Conservation (phyloP, 2,797 vertebrate species). For the Chiroxiphia lanceolata region DNA sequence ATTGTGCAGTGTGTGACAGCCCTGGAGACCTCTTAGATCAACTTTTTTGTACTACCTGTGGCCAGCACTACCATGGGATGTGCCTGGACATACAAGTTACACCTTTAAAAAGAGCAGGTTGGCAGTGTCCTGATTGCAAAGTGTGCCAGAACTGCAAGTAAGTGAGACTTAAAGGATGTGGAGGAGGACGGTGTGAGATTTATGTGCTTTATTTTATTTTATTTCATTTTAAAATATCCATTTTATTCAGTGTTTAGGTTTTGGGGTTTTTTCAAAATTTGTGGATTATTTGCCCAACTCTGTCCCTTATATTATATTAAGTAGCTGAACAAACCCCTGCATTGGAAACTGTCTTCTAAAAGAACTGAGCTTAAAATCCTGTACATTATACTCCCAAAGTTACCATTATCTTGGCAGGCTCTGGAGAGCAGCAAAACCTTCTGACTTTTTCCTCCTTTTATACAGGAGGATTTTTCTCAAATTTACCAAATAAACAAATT, state of each 20-base stretch:
- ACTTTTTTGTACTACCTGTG: slow-evolving; percentile 98
- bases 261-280: background rate
- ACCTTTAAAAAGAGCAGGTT: slow-evolving; percentile 93
- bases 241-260: background rate
- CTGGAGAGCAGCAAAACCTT: background rate
- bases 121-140: slow-evolving; percentile 98
- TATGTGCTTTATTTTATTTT: background rate
- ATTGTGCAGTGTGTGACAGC: slow-evolving; percentile 96
- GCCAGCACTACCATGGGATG: slow-evolving; percentile 98
- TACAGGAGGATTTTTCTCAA: background rate
- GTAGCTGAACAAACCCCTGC: background rate
- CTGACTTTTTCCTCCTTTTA: background rate
- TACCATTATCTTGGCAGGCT: background rate
- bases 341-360: background rate
- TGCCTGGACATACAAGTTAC: slow-evolving; percentile 97
- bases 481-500: background rate
- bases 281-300: background rate
- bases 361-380: background rate
- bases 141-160: slow-evolving; percentile 99
- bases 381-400: background rate
- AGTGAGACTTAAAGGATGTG: slow-evolving; percentile 65
- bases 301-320: background rate
- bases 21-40: slow-evolving; percentile 96
- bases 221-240: background rate
- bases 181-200: background rate